These are phyloP conservation scores for Nibea coibor DNA, from an alignment of 2,113 vertebrate species.

Conservation along the genomic window DNA sequence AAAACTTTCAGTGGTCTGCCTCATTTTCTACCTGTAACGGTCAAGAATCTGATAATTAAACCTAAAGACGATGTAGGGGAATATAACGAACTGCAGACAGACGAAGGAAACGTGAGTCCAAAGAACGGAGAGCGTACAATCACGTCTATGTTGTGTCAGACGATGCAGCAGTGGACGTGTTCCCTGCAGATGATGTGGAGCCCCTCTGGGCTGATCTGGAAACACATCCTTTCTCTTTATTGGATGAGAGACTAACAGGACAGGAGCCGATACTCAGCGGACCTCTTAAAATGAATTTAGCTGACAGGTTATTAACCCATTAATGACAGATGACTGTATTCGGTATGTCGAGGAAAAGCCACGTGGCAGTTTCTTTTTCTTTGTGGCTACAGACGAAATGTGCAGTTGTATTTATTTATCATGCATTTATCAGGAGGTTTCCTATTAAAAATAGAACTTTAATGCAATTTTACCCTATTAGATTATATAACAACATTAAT, in stretches of 20 bases:
- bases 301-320: constrained; percentile 20
- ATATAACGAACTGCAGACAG: neutral
- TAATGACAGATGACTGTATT: too few relatives aligned
- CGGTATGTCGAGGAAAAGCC: too few relatives aligned
- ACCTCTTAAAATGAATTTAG: constrained; percentile 21
- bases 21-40: neutral
- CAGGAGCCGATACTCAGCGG: neutral
- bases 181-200: neutral
- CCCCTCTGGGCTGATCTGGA: constrained; percentile 3
- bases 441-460: too few relatives aligned
- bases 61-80: neutral
- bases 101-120: neutral
- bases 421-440: too few relatives aligned
- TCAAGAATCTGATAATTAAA: constrained; percentile 8
- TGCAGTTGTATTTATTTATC: too few relatives aligned
- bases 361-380: too few relatives aligned
- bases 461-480: too few relatives aligned
- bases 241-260: constrained; percentile 10
- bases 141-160: neutral
- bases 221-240: constrained; percentile 17
- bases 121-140: neutral
- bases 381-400: too few relatives aligned
- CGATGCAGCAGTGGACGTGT: neutral
- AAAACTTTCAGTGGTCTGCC: constrained; percentile 13
- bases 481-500: too few relatives aligned